Base-by-base conservation (phyloP, 2,888 invertebrate species). In the Stenotaenia linearis region DNA sequence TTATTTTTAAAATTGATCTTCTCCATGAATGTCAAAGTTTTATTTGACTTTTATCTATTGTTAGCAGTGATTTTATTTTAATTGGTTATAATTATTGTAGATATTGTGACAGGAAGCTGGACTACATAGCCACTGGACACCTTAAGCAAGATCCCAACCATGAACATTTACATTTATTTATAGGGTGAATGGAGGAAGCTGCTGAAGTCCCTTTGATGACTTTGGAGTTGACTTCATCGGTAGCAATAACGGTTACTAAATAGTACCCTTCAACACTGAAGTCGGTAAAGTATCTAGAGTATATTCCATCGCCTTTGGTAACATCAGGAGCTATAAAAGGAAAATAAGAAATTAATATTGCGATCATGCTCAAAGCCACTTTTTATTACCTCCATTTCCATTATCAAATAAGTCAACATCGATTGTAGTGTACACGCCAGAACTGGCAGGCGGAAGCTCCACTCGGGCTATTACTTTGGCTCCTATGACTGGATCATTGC, bases 201-300 rank as follows among this genome's bases (percentile, higher is more conserved):
- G 35, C 21, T 18, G 74, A 75, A 30, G 77, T 35, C 6, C 75
- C 74, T 12, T 23, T 79, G 9, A 81, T 77, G 2, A 81, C 40
- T 37, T 81, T 81, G 78, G 83, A 81, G 61, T 83, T 84, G 56
- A 81, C 80, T 78, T 83, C 83, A n/a, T n/a, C n/a, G 74, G 84
- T 84, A 28, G 82, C 81, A 23, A n/a, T n/a, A n/a, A 86, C 83
- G 1, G 83, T 84, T 30, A 87, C 84, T 78, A 84, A 84, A 82
- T 87, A 87, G 56, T 82, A 50, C 0, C 85, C 85, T 35, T 77
- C 45, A 76, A 80, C 81, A 80, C 80, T 83, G 10, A 85, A 83
- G 5, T 86, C 86, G n/a, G 89, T 88, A 82, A 90, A 89, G 84
- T 90, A 91, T 74, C 90, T 87, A 0, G 91, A 89, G 83, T 91